These are phyloP conservation scores for Drosophila neonasuta DNA, from an alignment of 2,888 invertebrate species.

Conservation along the genomic window DNA sequence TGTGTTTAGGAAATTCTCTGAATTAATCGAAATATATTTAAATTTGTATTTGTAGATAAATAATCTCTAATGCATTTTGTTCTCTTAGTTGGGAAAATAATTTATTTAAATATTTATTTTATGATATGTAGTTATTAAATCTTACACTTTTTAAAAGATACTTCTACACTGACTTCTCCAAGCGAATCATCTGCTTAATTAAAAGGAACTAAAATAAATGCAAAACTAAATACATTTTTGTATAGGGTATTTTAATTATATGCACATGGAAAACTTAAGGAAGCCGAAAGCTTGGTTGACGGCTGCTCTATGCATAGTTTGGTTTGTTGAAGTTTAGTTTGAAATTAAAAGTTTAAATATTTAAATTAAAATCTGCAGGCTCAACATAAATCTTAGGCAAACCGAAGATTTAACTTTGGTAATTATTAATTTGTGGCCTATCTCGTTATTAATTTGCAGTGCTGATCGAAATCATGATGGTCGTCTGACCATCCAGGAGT, in stretches of 20 bases:
- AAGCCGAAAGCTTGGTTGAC: neutral
- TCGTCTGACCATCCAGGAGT: slow-evolving; percentile 85
- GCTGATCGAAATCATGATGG: slow-evolving; percentile 85
- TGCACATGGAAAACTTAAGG: neutral
- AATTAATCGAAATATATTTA: no score
- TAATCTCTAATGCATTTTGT: no score
- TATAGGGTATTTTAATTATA: neutral
- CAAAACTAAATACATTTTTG: neutral
- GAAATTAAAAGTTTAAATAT: neutral
- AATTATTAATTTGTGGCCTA: neutral
- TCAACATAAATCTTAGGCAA: no score
- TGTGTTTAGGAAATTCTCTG: no score
- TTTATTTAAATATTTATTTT: no score
- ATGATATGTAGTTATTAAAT: no score
- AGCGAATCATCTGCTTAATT: no score
- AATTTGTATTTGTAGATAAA: no score
- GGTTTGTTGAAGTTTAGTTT: neutral
- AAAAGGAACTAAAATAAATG: neutral
- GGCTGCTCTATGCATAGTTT: neutral
- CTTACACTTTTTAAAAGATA: no score
- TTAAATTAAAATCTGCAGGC: neutral
- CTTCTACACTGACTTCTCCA: no score
- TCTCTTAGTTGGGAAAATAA: no score
- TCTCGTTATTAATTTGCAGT: slow-evolving; percentile 74
- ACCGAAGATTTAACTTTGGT: no score